Conservation (phyloP, 2,797 vertebrate genomes). For the Glyptemys insculpta region DNA sequence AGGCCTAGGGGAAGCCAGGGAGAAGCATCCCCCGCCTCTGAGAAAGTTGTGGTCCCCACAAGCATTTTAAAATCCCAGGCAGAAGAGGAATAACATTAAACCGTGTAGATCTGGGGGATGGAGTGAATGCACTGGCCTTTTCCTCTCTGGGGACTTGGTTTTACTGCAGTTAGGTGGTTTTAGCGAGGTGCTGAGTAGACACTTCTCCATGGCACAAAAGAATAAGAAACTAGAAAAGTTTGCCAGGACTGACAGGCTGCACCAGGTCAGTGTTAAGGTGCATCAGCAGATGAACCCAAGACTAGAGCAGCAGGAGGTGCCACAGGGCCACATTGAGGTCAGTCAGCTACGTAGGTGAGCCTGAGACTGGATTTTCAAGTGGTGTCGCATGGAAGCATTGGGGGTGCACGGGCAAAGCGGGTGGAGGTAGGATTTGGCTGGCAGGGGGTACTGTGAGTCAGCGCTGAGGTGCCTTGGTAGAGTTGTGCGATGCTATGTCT, state of each 20-base stretch:
- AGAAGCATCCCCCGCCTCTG: not conserved
- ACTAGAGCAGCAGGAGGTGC: not conserved
- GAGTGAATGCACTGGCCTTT: not conserved
- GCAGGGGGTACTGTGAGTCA: not conserved
- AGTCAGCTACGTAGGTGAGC: accelerated
- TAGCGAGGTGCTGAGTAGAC: not conserved
- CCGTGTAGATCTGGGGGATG: not conserved
- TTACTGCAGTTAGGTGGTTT: accelerated
- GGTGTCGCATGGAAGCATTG: not conserved
- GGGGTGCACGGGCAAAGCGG: not conserved
- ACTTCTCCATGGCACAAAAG: not conserved
- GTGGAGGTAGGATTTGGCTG: not conserved
- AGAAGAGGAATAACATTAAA: not conserved
- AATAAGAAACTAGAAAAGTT: not conserved
- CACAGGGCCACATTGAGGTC: not conserved
- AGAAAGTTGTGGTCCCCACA: not conserved
- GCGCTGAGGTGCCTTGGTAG: not conserved
- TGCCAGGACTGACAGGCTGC: not conserved
- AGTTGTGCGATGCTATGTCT: not conserved
- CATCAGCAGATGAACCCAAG: not conserved
- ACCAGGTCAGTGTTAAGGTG: not conserved
- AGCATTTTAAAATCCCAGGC: not conserved
- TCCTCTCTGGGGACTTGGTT: not conserved
- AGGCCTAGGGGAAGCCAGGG: not conserved
- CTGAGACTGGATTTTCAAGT: not conserved